Base-by-base conservation (phyloP, 2,888 invertebrate genomes). In the Volucella inanis region DNA sequence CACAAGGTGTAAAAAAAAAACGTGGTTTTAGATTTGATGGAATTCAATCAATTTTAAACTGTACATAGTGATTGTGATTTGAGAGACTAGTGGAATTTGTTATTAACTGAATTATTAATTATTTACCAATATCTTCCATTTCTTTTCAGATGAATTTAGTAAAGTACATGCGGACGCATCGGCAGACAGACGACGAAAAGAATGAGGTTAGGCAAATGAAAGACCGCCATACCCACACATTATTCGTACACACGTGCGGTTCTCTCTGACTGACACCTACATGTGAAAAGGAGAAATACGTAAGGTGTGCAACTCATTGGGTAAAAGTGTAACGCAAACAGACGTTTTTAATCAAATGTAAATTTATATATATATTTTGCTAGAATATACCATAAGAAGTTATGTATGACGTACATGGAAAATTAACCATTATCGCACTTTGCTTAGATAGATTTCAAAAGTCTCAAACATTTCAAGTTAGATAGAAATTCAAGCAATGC, bases 301-400 rank as follows among this genome's bases (percentile, higher is more conserved):
- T 14, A 45, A 64, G 64, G 22, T 18, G 0, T 22, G 49, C 31
- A 77, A 91, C 91, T 91, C 91, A 91, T 75, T 90, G 91, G 55
- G 91, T 91, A 15, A 91, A 91, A 85, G 87, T 91, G 77, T 87
- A 90, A 89, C 77, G 87, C 89, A 1, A 91, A 67, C 89, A 31
- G 6, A 6, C 6, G 2, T 31, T 31, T 6, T 31, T 2, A 31
- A 31, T 31, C 6, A 6, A 31, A 31, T 31, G 31, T 6, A 31
- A 31, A 31, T 31, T 4, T 31, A 31, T 31, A 31, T 6, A 31
- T 6, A 31, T 31, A 31, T 31, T 22, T 31, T 31, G 31, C 6
- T 6, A 31, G 31, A 31, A 6, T 31, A 6, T 31, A n/a, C n/a
- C n/a, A n/a, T n/a, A 31, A 22, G 31, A 31, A 31, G 6, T 31